Conservation (phyloP, 2,113 vertebrate genomes). For the Grallaria varia region DNA sequence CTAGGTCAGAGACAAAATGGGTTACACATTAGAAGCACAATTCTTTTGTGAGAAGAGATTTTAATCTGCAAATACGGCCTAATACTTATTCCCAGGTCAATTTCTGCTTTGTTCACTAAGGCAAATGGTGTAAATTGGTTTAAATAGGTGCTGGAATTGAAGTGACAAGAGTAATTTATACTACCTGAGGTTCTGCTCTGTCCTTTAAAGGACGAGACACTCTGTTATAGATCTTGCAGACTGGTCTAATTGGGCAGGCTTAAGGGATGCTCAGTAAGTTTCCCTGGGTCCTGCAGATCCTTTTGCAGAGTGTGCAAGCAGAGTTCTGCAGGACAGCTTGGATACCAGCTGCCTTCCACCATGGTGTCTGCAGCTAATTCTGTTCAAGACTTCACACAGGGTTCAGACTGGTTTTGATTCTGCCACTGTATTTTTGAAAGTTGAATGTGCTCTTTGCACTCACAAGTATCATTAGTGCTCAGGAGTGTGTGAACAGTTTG, state of each 20-base stretch:
- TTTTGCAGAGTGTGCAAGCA: neutral
- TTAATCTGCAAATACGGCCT: neutral
- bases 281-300: neutral
- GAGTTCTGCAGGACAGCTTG: neutral
- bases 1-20: neutral
- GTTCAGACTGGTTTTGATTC: neutral
- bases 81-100: neutral
- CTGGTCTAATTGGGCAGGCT: neutral
- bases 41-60: neutral
- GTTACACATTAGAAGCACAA: neutral
- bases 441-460: neutral
- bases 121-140: slow-evolving; percentile 40
- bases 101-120: slow-evolving; percentile 33
- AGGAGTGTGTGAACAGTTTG: neutral
- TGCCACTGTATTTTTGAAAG: neutral
- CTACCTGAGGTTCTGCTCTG: neutral
- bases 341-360: neutral
- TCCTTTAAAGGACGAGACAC: neutral
- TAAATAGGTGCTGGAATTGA: slow-evolving; percentile 50
- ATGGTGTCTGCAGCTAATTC: neutral
- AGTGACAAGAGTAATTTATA: slow-evolving; percentile 60
- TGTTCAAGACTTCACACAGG: neutral
- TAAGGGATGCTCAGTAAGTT: neutral
- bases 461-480: neutral
- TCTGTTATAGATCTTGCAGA: neutral